phyloP scores from a whole-genome alignment of 2,888 invertebrate genomes.

The Helobdella robusta region DNA sequence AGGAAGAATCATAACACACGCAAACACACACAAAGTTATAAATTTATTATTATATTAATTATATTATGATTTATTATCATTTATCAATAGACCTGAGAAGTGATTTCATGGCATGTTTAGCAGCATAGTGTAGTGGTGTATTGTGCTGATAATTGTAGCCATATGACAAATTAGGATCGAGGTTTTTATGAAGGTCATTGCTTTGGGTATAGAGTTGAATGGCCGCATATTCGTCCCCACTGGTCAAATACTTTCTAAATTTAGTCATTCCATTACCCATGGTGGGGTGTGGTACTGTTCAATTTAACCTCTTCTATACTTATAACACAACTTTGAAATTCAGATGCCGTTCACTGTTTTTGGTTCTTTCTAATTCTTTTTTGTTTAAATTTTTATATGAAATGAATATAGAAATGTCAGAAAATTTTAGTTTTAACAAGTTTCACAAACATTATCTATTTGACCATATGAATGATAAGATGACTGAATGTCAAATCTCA shows the following conservation, averaged over 20 bases:
- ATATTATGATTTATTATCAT: not conserved
- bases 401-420: too few species aligned
- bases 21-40: too few species aligned
- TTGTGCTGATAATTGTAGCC: conserved; percentile 61
- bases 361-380: too few species aligned
- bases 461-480: too few species aligned
- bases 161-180: conserved; percentile 62
- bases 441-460: too few species aligned
- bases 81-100: conserved; percentile 53
- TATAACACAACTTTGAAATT: too few species aligned
- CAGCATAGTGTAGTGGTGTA: conserved; percentile 61
- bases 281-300: not conserved
- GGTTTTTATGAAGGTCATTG: conserved; percentile 58
- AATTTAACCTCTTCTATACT: too few species aligned
- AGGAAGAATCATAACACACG: too few species aligned
- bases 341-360: too few species aligned
- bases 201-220: conserved; percentile 60
- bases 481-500: too few species aligned
- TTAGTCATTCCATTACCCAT: conserved; percentile 65
- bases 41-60: not conserved
- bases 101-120: conserved; percentile 60
- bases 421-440: too few species aligned
- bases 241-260: conserved; percentile 61
- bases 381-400: too few species aligned
- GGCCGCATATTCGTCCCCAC: conserved; percentile 63